Percentiles rank a stretch among this genome's conserved stretches.
Evolutionary conservation across 2,797 vertebrate species (phyloP).

Genomic region (Arctocebus calabarensis): DNA sequence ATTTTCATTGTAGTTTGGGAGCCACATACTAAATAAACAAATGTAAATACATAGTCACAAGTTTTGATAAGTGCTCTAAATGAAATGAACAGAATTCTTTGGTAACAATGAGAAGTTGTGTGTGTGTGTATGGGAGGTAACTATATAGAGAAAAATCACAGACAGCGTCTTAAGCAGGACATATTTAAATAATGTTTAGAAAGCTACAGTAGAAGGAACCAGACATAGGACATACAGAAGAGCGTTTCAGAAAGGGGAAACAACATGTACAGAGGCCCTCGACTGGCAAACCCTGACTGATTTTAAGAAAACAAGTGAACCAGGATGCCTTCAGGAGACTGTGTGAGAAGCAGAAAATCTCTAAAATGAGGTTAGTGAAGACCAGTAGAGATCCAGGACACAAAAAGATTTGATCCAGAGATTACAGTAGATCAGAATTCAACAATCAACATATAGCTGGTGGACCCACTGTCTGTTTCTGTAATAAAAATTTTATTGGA

Average conservation of each 20-base stretch:
- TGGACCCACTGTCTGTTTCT: background rate
- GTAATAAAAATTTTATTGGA: conserved; percentile 44
- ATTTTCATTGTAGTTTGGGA: background rate
- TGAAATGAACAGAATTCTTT: background rate
- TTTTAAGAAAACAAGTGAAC: background rate
- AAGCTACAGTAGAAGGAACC: background rate
- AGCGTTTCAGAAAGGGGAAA: background rate
- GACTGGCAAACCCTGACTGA: background rate
- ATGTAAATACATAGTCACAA: conserved; percentile 1
- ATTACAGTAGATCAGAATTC: conserved; percentile 58
- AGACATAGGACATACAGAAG: background rate
- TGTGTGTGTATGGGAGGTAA: background rate
- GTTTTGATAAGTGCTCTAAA: background rate
- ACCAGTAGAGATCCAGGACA: background rate
- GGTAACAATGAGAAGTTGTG: background rate
- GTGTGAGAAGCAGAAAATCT: background rate
- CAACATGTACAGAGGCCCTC: background rate
- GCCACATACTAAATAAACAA: conserved; percentile 20
- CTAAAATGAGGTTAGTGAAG: background rate
- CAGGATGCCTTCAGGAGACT: background rate
- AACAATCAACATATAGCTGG: background rate
- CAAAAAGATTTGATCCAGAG: background rate
- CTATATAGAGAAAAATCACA: background rate
- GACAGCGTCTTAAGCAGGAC: background rate
- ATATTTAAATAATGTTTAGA: background rate